Evolutionary conservation across 2,888 invertebrate genomes (phyloP), one percentile per base, ranked within the genome.

Genomic region (Ypsolopha sequella): DNA sequence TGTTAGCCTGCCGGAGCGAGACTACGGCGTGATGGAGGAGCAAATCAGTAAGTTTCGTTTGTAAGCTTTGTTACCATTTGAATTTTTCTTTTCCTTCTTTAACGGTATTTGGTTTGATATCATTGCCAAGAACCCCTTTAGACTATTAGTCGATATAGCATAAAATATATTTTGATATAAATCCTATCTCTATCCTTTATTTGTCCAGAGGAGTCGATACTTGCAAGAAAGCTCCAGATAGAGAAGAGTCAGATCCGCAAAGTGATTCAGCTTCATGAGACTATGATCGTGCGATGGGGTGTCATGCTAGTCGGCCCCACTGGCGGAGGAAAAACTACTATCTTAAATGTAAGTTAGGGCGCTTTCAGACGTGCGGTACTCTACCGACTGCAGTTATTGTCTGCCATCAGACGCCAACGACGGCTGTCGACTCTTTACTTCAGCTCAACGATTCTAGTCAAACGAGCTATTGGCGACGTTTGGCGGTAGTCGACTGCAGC

Each of bases 241-340:
- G 91, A 92, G 58, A 58, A 64, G 0, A 88, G 89, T 60, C 91
- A 93, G 72, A 89, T 93, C 39, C 82, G 84, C 43, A 95, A 95
- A 84, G 90, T 93, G 13, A 94, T 96, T 56, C 96, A 97, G 69
- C 80, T 96, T 8, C 94, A 95, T 66, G 96, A 96, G 72, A 96
- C 96, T 0, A 94, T 96, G 94, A 91, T 93, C 57, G 95, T 96
- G 3, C 88, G 96, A 13, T 96, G 96, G 90, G 96, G 96, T 2
- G 96, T 96, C 1, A 96, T 97, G 96, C 76, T 95, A 55, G 96
- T 96, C 0, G 96, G 96, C 0, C 95, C 95, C 0, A 95, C 96
- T 0, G 96, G 95, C 0, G 92, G 95, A 2, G 96, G 96, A 4
- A 96, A 96, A 73, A 92, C 93, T 0, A 89, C 92, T 0, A 90